Percentiles rank a stretch among this genome's conserved stretches.
Conservation (phyloP, 2,797 vertebrate species). For the Leucoraja ocellata region DNA sequence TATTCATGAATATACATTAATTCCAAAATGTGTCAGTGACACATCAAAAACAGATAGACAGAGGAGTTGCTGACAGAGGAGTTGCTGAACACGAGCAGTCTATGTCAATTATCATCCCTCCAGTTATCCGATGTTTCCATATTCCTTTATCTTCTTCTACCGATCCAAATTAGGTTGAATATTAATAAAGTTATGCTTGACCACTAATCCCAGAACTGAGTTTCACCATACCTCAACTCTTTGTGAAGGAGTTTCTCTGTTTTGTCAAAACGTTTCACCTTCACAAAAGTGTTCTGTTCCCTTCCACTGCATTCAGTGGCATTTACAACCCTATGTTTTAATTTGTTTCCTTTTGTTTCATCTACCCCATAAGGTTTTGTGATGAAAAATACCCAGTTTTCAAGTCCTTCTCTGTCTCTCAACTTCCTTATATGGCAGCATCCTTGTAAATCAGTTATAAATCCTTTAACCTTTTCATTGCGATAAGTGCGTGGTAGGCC, state of each 20-base stretch:
- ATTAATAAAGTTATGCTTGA: neutral
- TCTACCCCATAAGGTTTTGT: neutral
- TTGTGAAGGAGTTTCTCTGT: neutral
- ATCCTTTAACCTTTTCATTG: neutral
- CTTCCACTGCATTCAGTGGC: neutral
- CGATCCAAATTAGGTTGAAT: neutral
- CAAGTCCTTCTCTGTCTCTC: neutral
- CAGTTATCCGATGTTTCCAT: neutral
- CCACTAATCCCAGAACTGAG: neutral
- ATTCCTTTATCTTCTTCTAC: neutral
- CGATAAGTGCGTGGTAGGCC: neutral
- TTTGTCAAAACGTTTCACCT: neutral
- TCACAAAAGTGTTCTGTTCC: neutral
- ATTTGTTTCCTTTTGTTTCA: neutral
- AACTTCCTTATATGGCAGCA: neutral
- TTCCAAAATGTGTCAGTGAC: too few relatives aligned
- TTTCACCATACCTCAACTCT: neutral
- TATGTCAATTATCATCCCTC: too few relatives aligned
- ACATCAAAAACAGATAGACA: too few relatives aligned
- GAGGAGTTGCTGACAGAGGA: too few relatives aligned
- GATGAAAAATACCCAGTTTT: neutral
- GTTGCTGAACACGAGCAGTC: too few relatives aligned
- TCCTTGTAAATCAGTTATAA: neutral
- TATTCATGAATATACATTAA: too few relatives aligned
- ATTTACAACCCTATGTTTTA: neutral